Evolutionary conservation across 2,113 vertebrate genomes (phyloP).

Genomic region (Orthonyx spaldingii): DNA sequence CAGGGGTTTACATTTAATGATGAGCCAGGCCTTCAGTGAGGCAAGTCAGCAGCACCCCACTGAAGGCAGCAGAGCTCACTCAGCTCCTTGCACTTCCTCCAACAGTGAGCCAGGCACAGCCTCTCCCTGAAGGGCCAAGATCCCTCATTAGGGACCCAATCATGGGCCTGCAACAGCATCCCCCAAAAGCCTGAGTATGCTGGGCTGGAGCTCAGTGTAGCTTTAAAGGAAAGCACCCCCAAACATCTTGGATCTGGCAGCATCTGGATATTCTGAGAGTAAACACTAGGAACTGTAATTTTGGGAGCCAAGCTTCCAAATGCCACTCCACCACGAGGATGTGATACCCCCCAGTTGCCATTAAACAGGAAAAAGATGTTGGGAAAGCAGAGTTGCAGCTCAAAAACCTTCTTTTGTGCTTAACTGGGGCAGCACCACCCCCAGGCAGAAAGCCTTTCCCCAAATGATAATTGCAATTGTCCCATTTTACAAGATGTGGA

Average conservation of each 20-base stretch:
- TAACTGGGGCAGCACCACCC: background rate
- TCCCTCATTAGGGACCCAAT: background rate
- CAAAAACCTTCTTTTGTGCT: background rate
- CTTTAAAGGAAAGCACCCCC: background rate
- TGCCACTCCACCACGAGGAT: background rate
- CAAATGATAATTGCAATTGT: background rate
- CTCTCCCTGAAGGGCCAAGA: background rate
- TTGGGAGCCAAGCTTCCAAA: background rate
- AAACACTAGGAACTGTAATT: background rate
- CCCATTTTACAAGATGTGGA: background rate
- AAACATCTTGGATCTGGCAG: background rate
- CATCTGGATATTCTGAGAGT: background rate
- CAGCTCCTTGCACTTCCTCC: background rate
- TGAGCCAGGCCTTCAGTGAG: slow-evolving; percentile 6
- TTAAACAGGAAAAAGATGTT: background rate
- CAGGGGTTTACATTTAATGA: slow-evolving; percentile 17
- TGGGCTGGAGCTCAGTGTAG: background rate
- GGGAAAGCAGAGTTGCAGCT: background rate
- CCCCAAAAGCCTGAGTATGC: background rate
- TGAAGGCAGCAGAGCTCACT: background rate
- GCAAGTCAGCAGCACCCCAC: background rate
- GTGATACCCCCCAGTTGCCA: fast-evolving
- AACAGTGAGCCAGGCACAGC: background rate
- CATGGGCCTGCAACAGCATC: background rate
- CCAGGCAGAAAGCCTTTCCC: background rate